These are phyloP conservation scores for Alviniconcha strummeri DNA, from an alignment of 2,888 invertebrate species.

Conservation along the genomic window DNA sequence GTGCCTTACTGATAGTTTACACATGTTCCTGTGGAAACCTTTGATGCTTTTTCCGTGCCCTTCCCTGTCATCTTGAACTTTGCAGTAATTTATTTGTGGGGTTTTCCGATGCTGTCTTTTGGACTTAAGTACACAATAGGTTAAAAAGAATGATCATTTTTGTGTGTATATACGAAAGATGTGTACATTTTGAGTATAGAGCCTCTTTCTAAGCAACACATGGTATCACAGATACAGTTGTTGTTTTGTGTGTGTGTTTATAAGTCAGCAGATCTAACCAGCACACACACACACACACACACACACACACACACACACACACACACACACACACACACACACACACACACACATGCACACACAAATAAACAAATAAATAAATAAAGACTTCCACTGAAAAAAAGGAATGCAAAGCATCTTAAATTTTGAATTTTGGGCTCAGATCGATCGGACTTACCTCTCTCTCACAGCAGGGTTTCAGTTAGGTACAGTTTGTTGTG, in stretches of 20 bases:
- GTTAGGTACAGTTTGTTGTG: no score
- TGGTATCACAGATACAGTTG: neutral
- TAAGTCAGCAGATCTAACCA: neutral
- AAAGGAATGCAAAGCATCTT: no score
- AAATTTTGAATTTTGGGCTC: no score
- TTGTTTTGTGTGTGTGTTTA: neutral
- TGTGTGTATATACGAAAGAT: neutral
- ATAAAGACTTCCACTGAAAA: neutral
- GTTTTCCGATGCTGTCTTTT: neutral
- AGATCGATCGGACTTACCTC: no score
- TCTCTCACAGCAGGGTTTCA: no score
- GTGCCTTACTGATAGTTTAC: neutral
- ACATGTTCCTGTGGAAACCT: neutral
- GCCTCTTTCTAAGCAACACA: neutral
- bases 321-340: conserved; percentile 22
- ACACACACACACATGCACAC: conserved; percentile 5
- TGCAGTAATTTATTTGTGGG: neutral
- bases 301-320: neutral
- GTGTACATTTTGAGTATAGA: neutral
- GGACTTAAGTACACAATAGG: neutral
- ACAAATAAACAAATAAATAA: neutral
- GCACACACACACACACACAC: conserved; percentile 11
- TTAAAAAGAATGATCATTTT: neutral
- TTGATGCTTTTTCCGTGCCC: neutral
- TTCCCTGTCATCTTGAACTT: neutral